Base-by-base conservation (phyloP, 2,113 vertebrate species). In the Podarcis raffonei region DNA sequence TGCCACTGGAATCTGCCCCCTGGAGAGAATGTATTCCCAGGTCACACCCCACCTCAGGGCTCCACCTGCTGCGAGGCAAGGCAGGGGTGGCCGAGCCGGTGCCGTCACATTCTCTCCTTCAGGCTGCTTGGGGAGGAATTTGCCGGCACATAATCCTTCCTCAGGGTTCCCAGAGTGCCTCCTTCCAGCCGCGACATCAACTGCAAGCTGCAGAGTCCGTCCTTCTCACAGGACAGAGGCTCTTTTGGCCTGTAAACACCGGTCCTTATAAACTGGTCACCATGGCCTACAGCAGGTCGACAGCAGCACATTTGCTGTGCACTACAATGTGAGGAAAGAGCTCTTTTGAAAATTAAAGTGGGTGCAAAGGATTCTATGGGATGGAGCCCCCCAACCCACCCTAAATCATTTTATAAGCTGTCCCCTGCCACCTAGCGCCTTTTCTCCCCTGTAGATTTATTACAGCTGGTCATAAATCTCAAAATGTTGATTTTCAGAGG, bases 31-130 rank as follows among this genome's bases (percentile, higher is more conserved):
- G 35, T 66, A 18, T 62, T 69, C 59, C 72, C n/a, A 18, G 27
- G 80, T 25, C 35, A 76, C 80, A 83, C 89, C 89, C 48, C 27
- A 30, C 65, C 59, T 16, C n/a, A 30, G 16, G 62, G 25, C 89
- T 76, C 59, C n/a, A 68, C 79, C 84, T 82, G 84, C 65, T 57
- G 23, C 6, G 84, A 32, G 85, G 85, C 27, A 42, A 66, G 84
- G 89, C 89, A 5, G 37, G 30, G n/a, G 35, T 35, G 66, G 68
- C 57, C 27, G 0, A 84, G 85, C 89, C 89, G 86, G 89, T 87
- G 82, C 76, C 69, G 30, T 85, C 72, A 16, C 89, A 90, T 90
- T 90, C 89, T n/a, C 89, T 78, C 20, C 22, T 79, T 27, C 7
- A 71, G 66, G 79, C 81, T 48, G 59, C 12, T 23, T 20, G 62